A percentile compares a stretch with the other conserved stretches of the same genome.
phyloP scores from a whole-genome alignment of 2,797 vertebrate species.

The Clamator glandarius region DNA sequence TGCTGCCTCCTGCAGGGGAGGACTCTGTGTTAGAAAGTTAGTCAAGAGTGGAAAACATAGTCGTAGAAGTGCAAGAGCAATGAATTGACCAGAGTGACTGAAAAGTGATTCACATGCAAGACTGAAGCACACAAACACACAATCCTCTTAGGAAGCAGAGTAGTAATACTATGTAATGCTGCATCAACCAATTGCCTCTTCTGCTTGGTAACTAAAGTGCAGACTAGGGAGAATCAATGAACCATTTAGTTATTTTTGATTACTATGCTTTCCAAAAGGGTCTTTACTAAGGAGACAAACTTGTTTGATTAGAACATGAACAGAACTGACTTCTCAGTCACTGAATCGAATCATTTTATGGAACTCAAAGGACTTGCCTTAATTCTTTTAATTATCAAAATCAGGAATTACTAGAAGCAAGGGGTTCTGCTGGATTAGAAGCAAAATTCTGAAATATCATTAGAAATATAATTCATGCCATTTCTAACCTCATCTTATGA shows the following conservation, averaged over 20 bases:
- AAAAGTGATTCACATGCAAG: neutral
- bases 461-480: neutral
- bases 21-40: neutral
- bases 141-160: neutral
- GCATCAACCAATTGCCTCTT: neutral
- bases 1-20: neutral
- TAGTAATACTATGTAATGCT: neutral
- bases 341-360: constrained; percentile 39
- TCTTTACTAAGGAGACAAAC: neutral
- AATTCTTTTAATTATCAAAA: constrained; percentile 34
- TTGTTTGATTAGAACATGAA: constrained; percentile 41
- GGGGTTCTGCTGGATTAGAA: neutral
- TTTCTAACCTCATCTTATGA: neutral
- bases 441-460: neutral
- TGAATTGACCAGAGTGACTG: neutral
- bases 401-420: neutral
- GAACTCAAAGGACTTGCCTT: constrained; percentile 36
- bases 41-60: neutral
- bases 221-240: neutral
- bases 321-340: constrained; percentile 15
- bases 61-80: neutral
- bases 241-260: constrained; percentile 7
- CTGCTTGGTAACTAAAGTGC: neutral
- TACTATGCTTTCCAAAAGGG: neutral
- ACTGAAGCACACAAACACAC: neutral